phyloP scores from a whole-genome alignment of 2,888 invertebrate species.

The Cepaea hortensis region DNA sequence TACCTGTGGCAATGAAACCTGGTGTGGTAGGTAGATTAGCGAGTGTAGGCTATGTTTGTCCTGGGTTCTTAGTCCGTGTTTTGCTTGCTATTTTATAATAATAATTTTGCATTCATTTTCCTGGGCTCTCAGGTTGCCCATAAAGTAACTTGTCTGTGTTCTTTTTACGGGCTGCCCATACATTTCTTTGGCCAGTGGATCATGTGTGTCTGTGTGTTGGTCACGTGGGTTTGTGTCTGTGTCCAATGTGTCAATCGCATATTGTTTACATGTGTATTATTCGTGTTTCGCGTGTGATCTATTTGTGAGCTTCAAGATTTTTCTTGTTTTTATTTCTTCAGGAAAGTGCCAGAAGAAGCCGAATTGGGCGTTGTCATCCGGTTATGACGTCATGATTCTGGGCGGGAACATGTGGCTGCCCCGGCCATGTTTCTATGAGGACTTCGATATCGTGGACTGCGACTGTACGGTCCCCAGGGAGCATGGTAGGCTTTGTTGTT shows the following conservation, averaged over 20 bases:
- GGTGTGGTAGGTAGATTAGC: constrained; percentile 22
- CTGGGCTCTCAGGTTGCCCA: background rate
- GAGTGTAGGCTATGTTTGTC: too few relatives aligned
- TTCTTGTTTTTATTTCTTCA: background rate
- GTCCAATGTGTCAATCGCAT: too few relatives aligned
- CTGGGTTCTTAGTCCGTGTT: too few relatives aligned
- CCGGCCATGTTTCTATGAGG: constrained; percentile 37
- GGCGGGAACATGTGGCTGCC: constrained; percentile 26
- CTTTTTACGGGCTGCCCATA: too few relatives aligned
- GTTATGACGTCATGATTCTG: constrained; percentile 34
- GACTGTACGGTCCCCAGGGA: constrained; percentile 20
- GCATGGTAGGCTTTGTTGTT: constrained; percentile 3
- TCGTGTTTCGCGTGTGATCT: too few relatives aligned
- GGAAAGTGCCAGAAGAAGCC: constrained; percentile 41
- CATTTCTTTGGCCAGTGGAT: too few relatives aligned
- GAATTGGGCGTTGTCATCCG: constrained; percentile 24
- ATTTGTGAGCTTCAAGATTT: too few relatives aligned
- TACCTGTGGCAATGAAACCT: constrained; percentile 22
- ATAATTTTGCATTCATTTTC: background rate
- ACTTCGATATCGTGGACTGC: constrained; percentile 39
- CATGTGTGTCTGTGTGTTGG: too few relatives aligned
- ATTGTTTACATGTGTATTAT: too few relatives aligned
- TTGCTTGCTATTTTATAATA: too few relatives aligned
- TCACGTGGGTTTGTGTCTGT: too few relatives aligned
- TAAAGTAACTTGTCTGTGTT: background rate